phyloP scores from a whole-genome alignment of 1,140 invertebrate genomes.

The Glossosoma conforme region DNA sequence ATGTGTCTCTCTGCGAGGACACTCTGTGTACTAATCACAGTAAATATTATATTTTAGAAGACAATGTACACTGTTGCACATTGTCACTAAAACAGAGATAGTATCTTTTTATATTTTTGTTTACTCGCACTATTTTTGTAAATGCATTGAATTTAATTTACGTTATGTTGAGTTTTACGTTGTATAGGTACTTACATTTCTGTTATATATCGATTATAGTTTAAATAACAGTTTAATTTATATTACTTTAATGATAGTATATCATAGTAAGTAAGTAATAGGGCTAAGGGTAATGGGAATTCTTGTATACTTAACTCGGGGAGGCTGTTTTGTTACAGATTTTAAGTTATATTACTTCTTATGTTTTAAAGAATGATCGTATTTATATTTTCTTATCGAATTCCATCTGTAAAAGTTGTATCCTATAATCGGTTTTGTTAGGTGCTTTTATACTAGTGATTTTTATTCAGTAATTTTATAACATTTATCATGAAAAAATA shows the following conservation, averaged over 20 bases:
- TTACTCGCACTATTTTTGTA: constrained; percentile 11
- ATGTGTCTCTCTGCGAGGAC: neutral
- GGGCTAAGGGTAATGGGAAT: constrained; percentile 13
- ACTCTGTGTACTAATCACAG: neutral
- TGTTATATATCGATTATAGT: constrained; percentile 19
- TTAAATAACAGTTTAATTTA: constrained; percentile 22
- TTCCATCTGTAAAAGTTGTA: constrained; percentile 14
- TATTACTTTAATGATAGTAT: constrained; percentile 8
- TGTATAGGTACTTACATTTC: constrained; percentile 32
- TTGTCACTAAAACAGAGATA: neutral
- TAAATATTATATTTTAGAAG: constrained; percentile 1
- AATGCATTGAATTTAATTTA: constrained; percentile 11
- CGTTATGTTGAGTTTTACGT: constrained; percentile 26
- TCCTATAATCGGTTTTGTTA: constrained; percentile 3
- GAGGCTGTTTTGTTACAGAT: neutral
- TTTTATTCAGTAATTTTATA: neutral
- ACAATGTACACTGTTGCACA: neutral
- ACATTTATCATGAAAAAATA: neutral
- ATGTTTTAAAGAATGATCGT: constrained; percentile 6
- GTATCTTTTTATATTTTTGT: constrained; percentile 6
- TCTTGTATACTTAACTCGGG: neutral
- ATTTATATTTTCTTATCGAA: constrained; percentile 22
- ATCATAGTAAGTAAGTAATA: neutral
- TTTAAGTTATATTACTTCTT: neutral
- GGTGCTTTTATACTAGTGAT: constrained; percentile 4